Base-by-base conservation (phyloP, 1,140 invertebrate species). In the Pseudomyrmex concolor region DNA sequence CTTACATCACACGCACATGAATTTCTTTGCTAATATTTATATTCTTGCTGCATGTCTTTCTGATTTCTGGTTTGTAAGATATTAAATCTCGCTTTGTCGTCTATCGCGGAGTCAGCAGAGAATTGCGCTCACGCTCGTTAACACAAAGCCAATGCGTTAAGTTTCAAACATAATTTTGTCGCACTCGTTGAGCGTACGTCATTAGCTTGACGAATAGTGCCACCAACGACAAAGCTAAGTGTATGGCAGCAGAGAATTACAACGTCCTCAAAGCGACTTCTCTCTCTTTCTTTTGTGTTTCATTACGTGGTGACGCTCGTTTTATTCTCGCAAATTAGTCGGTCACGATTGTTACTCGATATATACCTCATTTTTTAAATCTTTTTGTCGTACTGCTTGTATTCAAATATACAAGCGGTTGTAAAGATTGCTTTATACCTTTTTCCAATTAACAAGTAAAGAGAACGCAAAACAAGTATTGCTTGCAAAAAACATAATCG, bases 141-240 rank as follows among this genome's bases (percentile, higher is more conserved):
- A 80, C 22, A 80, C 55, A 80, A 80, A 80, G 55, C 66, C 17
- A 45, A 78, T 77, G 74, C 43, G 66, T 80, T 71, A 80, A 70
- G 45, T 71, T 10, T 7, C 43, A 78, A 67, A 68, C 55, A 45
- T 80, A 71, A 80, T 80, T 80, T 80, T 70, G 55, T 50, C 12
- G 54, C n/a, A 80, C 34, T 80, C 43, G 54, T 59, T 25, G 54
- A 80, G 76, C 48, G 54, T 80, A 80, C 22, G 19, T 71, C 54
- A 48, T 80, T 80, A 80, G 76, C 76, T 71, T 71, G 64, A 80
- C 7, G 45, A 80, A 71, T 48, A 60, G 17, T n/a, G 34, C 67
- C 74, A 78, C 50, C 34, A 17, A 5, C 50, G 57, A 80, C 54
- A 80, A 80, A 70, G 66, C 43, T 71, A 50, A 71, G 54, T 55